phyloP scores from a whole-genome alignment of 1,140 invertebrate species.

The Drosophila sucinea region DNA sequence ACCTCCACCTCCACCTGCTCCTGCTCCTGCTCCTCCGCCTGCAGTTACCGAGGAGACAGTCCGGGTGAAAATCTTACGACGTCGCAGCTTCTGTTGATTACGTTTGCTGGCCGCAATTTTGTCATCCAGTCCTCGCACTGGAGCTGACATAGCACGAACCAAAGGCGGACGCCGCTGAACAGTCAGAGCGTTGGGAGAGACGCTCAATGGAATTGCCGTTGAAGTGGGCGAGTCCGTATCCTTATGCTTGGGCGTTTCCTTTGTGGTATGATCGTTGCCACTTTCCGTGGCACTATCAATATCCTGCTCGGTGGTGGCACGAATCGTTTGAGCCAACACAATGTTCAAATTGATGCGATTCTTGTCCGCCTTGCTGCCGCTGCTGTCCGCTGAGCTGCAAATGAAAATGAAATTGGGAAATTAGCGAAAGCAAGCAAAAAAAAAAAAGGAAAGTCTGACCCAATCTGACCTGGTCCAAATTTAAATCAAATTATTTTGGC shows the following conservation, averaged over 20 bases:
- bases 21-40: conserved; percentile 10
- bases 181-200: conserved; percentile 57
- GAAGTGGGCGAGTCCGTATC: not conserved
- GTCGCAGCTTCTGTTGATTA: conserved; percentile 70
- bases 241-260: conserved; percentile 15
- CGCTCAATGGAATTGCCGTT: conserved; percentile 25
- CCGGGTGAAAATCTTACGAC: conserved; percentile 71
- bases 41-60: conserved; percentile 48
- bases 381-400: conserved; percentile 39
- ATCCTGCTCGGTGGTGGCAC: conserved; percentile 69
- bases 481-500: conserved; percentile 78
- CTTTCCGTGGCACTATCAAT: conserved; percentile 50
- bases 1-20: conserved; percentile 13
- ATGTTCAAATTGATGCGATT: conserved; percentile 81
- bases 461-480: conserved; percentile 59
- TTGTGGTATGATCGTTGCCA: conserved; percentile 25
- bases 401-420: conserved; percentile 18
- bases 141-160: conserved; percentile 83
- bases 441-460: conserved; percentile 56
- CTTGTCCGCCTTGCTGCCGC: conserved; percentile 60
- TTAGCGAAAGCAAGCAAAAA: conserved; percentile 18
- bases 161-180: conserved; percentile 76
- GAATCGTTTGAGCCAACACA: conserved; percentile 73
- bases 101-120: conserved; percentile 65
- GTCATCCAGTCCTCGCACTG: conserved; percentile 75